Conservation (phyloP, 2,888 invertebrate species). For the Linnaemya vulpina region DNA sequence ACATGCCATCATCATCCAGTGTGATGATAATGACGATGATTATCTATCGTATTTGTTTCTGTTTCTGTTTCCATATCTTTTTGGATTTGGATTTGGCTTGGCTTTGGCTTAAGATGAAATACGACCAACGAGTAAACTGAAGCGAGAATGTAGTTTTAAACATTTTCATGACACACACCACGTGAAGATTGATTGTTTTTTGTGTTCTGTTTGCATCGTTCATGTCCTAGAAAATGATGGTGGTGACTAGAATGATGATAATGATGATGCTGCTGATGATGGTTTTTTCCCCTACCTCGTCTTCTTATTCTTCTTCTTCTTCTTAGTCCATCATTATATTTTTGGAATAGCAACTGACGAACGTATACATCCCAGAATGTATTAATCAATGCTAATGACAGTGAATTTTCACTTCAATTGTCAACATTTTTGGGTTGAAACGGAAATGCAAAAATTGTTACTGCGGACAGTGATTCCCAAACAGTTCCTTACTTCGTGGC, state of each 20-base stretch:
- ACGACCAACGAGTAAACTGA: background rate
- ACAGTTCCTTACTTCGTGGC: background rate
- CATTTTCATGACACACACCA: constrained; percentile 73
- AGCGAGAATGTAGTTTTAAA: constrained; percentile 57
- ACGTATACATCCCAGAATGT: constrained; percentile 76
- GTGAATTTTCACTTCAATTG: constrained; percentile 73
- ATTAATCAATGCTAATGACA: constrained; percentile 84
- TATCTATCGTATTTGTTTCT: constrained; percentile 32
- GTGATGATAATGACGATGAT: constrained; percentile 37
- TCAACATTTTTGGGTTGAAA: constrained; percentile 67
- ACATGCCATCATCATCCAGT: constrained; percentile 40
- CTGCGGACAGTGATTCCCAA: constrained; percentile 30
- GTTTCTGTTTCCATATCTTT: constrained; percentile 9
- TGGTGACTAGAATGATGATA: constrained; percentile 42
- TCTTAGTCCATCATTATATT: constrained; percentile 52
- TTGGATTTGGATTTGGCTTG: too few relatives aligned
- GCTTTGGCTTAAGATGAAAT: constrained; percentile 15
- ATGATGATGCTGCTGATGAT: constrained; percentile 65
- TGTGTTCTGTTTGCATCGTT: constrained; percentile 33
- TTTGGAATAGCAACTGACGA: constrained; percentile 63
- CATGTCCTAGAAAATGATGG: constrained; percentile 52
- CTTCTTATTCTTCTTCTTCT: too few relatives aligned
- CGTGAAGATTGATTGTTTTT: constrained; percentile 80
- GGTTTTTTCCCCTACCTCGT: constrained; percentile 68
- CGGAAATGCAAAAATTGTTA: constrained; percentile 61